Conservation (phyloP, 2,113 vertebrate genomes). For the Antennarius striatus region DNA sequence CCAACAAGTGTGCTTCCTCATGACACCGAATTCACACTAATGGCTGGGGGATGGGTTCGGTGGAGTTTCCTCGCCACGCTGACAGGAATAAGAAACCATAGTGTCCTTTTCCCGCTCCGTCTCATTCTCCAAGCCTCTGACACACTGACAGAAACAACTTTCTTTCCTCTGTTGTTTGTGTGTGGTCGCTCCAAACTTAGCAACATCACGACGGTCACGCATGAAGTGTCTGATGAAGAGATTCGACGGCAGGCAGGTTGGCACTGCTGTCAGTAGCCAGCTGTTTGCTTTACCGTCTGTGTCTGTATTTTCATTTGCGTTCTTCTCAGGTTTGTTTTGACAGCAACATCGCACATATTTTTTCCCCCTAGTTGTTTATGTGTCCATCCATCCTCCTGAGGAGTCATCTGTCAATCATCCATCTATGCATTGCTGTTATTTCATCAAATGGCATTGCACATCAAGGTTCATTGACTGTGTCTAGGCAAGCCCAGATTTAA, state of each 20-base stretch:
- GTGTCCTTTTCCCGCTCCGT: constrained; percentile 3
- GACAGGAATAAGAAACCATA: constrained; percentile 17
- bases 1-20: no score
- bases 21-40: background rate
- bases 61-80: background rate
- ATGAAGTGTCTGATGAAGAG: constrained; percentile 58
- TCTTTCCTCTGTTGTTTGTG: constrained; percentile 51
- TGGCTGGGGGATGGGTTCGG: background rate
- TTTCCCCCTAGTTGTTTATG: constrained; percentile 23
- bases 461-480: constrained; percentile 79
- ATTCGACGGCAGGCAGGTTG: constrained; percentile 45
- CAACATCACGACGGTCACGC: constrained; percentile 59
- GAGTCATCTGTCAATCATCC: background rate
- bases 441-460: constrained; percentile 78
- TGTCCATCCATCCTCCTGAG: constrained; percentile 14
- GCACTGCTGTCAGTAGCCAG: constrained; percentile 72
- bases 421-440: constrained; percentile 60
- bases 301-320: constrained; percentile 14
- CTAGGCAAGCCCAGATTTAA: constrained; percentile 77
- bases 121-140: constrained; percentile 33
- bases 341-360: constrained; percentile 29
- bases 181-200: constrained; percentile 51
- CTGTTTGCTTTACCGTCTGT: constrained; percentile 62
- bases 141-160: constrained; percentile 55
- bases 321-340: constrained; percentile 62